A percentile compares a stretch with the other conserved stretches of the same genome.
Conservation (phyloP, 2,888 invertebrate species). For the Spisula subtruncata region DNA sequence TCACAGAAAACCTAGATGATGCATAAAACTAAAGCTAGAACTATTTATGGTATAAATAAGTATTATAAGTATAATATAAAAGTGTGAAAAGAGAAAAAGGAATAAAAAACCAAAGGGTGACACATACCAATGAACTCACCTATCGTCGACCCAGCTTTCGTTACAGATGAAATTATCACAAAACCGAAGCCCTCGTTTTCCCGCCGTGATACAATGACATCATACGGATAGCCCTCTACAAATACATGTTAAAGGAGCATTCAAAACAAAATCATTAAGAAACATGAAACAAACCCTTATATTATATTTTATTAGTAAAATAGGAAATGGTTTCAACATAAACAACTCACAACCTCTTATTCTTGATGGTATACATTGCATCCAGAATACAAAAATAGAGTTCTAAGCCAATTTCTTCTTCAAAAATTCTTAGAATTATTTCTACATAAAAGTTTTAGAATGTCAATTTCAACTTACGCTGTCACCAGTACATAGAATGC, state of each 20-base stretch:
- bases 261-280: background rate
- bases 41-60: background rate
- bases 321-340: too few species aligned
- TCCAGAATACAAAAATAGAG: too few species aligned
- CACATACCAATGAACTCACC: constrained; percentile 86
- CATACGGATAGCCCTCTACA: constrained; percentile 91
- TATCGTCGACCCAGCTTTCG: constrained; percentile 86
- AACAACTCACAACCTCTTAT: too few species aligned
- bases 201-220: constrained; percentile 95
- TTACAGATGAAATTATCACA: constrained; percentile 95
- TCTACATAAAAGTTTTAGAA: too few species aligned
- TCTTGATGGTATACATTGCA: too few species aligned
- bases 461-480: too few species aligned
- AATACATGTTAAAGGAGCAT: background rate
- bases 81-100: constrained; percentile 18
- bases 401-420: too few species aligned
- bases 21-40: background rate
- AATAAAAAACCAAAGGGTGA: constrained; percentile 69
- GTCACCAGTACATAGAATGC: too few species aligned
- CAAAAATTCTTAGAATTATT: too few species aligned
- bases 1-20: background rate
- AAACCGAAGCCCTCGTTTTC: constrained; percentile 99
- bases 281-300: too few species aligned
- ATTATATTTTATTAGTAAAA: too few species aligned
- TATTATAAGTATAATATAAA: constrained; percentile 17